These are phyloP conservation scores for Stramonita haemastoma DNA, from an alignment of 2,888 invertebrate genomes.

Conservation along the genomic window DNA sequence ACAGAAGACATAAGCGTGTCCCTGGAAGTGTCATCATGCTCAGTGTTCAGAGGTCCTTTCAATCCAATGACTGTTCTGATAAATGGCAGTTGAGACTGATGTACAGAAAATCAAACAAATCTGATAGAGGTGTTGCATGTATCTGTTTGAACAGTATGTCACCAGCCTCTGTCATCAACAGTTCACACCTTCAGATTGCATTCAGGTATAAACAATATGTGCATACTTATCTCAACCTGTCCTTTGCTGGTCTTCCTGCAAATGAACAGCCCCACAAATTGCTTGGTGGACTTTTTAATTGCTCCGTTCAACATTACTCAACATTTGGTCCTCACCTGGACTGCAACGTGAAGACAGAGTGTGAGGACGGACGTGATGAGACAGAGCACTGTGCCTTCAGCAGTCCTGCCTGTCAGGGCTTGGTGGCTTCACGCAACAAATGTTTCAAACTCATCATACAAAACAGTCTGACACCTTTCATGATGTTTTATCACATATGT, in stretches of 20 bases:
- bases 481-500: no score
- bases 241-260: neutral
- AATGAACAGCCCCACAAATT: neutral
- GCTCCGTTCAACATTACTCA: slow-evolving; percentile 2
- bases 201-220: neutral
- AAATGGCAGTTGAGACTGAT: neutral
- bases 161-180: neutral
- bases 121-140: no score
- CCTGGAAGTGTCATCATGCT: neutral
- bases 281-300: slow-evolving; percentile 4
- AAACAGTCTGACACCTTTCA: no score
- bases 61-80: neutral
- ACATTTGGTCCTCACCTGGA: slow-evolving; percentile 14
- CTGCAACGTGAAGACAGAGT: slow-evolving; percentile 29
- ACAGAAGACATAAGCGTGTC: neutral
- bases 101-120: neutral
- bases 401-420: neutral
- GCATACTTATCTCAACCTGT: neutral
- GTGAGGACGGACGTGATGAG: slow-evolving; percentile 29
- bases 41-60: neutral
- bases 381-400: slow-evolving; percentile 26
- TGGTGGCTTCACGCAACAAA: neutral
- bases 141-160: no score
- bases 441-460: neutral
- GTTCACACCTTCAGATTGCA: neutral